Evolutionary conservation across 2,797 vertebrate genomes (phyloP), one percentile per base, ranked within the genome.

Genomic region (Silurus aristotelis): DNA sequence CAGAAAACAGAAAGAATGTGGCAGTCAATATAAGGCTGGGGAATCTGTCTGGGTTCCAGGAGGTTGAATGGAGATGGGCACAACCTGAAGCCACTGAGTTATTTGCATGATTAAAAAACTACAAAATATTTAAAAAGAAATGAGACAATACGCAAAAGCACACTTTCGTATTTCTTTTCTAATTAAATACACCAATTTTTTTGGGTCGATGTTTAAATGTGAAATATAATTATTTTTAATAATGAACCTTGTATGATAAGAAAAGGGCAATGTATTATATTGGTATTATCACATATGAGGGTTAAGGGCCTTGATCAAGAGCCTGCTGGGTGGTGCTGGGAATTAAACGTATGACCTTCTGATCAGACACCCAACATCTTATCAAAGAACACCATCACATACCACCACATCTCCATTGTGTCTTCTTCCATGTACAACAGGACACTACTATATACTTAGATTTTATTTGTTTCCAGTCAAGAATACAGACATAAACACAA

Each of bases 1-100:
- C 61, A 67, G 20, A 25, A 76, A 82, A 79, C 61, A 73, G 78
- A 68, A 84, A 60, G 83, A 84, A 83, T 82, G 70, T 76, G 38
- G 31, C 82, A 78, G 76, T 67, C 68, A 84, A 58, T 64, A 46
- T 46, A 43, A 73, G n/a, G 60, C 17, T 75, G 76, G 43, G 38
- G 70, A 58, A 43, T 12, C 48, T 17, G 60, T 80, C 52, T 17
- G 61, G 25, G 58, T 17, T 76, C 71, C 25, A 9, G 66, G 77
- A 46, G 46, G 60, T 38, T 46, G 77, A 19, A 70, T n/a, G 64
- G 46, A 64, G 22, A 15, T 14, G 22, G 10, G 14, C 67, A 58
- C 19, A 14, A 70, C 17, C 83, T 84, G 46, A 52, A 72, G 43
- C 46, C 43, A 46, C 61, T 22, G 15, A 31, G 0, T 64, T 63